A percentile compares a stretch with the other conserved stretches of the same genome.
Conservation (phyloP, 2,888 invertebrate species). For the Xestia rhomboidea region DNA sequence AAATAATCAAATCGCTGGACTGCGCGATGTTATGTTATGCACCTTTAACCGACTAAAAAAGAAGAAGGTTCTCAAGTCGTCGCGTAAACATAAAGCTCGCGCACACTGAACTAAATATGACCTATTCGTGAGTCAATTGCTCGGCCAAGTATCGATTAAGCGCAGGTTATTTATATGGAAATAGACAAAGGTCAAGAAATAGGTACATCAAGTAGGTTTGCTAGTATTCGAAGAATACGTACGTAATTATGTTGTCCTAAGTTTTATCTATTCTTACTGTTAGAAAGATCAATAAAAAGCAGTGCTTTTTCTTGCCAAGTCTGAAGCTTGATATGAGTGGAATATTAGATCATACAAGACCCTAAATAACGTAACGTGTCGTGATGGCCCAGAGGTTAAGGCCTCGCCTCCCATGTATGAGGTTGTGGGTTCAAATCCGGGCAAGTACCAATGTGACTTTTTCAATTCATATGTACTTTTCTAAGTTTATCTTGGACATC, state of each 20-base stretch:
- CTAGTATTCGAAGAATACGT: constrained; percentile 13
- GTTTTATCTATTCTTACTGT: not conserved
- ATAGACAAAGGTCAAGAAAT: constrained; percentile 23
- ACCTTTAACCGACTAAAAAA: not conserved
- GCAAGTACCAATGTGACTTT: no score
- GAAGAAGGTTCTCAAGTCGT: not conserved
- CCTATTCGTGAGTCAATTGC: not conserved
- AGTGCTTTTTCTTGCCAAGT: not conserved
- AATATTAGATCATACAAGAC: not conserved
- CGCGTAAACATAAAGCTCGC: not conserved
- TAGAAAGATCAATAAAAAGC: constrained; percentile 22
- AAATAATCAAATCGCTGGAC: no score
- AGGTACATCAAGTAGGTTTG: not conserved
- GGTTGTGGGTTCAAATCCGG: no score
- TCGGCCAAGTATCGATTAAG: constrained; percentile 32
- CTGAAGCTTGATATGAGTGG: not conserved
- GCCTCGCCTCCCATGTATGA: no score
- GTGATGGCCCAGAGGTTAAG: no score
- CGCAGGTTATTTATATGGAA: constrained; percentile 14
- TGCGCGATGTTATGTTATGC: not conserved
- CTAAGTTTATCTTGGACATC: no score
- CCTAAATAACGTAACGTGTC: not conserved
- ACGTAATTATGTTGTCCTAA: no score
- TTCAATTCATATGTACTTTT: no score
- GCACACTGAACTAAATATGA: not conserved